phyloP scores from a whole-genome alignment of 2,888 invertebrate species.

The Leptopilina myrica region DNA sequence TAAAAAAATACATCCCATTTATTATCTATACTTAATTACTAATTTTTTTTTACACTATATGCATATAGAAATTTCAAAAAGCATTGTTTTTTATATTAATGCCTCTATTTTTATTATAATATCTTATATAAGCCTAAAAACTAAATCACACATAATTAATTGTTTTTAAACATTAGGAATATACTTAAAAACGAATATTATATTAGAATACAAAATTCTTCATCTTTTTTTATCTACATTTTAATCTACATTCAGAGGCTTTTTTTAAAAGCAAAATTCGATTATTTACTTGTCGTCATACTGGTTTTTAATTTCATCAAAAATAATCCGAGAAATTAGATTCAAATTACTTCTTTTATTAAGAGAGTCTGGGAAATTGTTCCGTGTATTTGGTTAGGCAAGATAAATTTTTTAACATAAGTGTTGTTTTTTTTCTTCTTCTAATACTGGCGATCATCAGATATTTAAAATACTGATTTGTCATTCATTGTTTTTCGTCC shows the following conservation, averaged over 20 bases:
- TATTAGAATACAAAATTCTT: background rate
- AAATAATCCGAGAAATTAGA: too few species aligned
- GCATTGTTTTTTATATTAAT: constrained; percentile 6
- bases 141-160: constrained; percentile 32
- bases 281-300: too few species aligned
- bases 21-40: constrained; percentile 4
- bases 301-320: too few species aligned
- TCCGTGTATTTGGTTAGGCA: background rate
- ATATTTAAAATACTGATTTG: constrained; percentile 18
- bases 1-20: constrained; percentile 42
- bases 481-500: constrained; percentile 41
- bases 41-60: constrained; percentile 16
- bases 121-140: constrained; percentile 9
- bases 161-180: constrained; percentile 5
- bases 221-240: background rate
- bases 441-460: background rate
- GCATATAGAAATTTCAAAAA: constrained; percentile 2
- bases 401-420: background rate
- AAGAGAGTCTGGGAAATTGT: too few species aligned
- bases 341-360: too few species aligned
- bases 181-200: background rate
- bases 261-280: too few species aligned
- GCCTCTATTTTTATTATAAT: background rate
- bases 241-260: too few species aligned
- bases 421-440: background rate